Conservation (phyloP, 2,888 invertebrate species). For the Agrotis ipsilon region DNA sequence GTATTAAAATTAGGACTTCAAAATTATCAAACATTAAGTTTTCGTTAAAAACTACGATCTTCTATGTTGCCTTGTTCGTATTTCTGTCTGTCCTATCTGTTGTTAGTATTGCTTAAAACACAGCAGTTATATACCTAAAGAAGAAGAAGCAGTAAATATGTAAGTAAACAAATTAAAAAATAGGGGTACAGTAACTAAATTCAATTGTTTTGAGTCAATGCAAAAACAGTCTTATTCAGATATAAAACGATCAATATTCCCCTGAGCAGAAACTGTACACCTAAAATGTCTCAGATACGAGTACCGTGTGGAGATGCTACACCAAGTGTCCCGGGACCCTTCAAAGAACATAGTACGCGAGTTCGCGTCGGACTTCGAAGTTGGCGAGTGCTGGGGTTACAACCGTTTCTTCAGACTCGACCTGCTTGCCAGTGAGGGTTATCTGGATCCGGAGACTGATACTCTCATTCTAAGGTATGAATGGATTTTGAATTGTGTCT, state of each 20-base stretch:
- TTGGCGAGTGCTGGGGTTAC: conserved; percentile 99
- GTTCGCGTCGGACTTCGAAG: conserved; percentile 98
- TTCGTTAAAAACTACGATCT: not conserved
- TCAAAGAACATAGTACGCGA: conserved; percentile 97
- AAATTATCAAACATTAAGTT: conserved; percentile 10
- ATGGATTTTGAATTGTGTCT: not conserved
- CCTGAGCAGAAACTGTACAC: conserved; percentile 55
- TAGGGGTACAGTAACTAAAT: not conserved
- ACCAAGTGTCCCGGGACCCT: conserved; percentile 96
- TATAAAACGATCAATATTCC: not conserved
- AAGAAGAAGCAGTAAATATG: conserved; percentile 22
- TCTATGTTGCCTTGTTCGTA: conserved; percentile 36
- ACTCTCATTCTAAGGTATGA: conserved; percentile 95
- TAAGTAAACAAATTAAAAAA: conserved; percentile 30
- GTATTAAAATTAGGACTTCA: conserved; percentile 3
- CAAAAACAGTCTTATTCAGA: conserved; percentile 7
- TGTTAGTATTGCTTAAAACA: conserved; percentile 33
- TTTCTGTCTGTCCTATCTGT: conserved; percentile 38
- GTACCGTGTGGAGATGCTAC: conserved; percentile 98
- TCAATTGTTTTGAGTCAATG: not conserved
- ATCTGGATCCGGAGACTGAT: conserved; percentile 95
- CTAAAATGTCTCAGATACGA: conserved; percentile 93
- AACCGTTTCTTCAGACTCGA: conserved; percentile 98
- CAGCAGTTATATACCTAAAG: not conserved
- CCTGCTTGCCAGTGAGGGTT: conserved; percentile 97